Conservation (phyloP, 2,113 vertebrate species). For the Turdus rufiventris region DNA sequence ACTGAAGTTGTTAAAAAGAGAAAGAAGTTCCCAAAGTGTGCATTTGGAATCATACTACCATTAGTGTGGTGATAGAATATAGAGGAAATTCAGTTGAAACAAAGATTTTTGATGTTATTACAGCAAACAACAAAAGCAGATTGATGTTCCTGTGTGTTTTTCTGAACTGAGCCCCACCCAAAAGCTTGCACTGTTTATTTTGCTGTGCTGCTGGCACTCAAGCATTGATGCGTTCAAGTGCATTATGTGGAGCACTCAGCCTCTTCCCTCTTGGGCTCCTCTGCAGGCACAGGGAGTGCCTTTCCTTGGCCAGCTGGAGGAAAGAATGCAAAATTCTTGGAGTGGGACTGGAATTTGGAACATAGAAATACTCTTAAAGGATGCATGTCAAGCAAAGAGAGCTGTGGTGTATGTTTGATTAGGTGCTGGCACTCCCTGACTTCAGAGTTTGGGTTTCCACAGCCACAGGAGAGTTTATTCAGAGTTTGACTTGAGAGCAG, state of each 20-base stretch:
- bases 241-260: accelerated
- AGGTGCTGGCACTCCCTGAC: background rate
- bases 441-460: background rate
- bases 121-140: background rate
- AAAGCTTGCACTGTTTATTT: background rate
- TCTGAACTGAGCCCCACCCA: background rate
- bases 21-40: background rate
- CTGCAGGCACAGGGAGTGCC: background rate
- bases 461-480: background rate
- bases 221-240: background rate
- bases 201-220: background rate
- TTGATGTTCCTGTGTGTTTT: background rate
- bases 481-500: background rate
- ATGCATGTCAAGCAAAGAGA: background rate
- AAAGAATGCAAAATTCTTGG: background rate
- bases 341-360: background rate
- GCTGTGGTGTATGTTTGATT: background rate
- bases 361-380: background rate
- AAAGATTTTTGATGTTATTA: background rate
- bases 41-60: background rate
- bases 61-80: accelerated
- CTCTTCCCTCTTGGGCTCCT: background rate
- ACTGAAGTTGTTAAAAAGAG: background rate
- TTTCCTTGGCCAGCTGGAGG: background rate
- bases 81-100: background rate